Evolutionary conservation across 2,888 invertebrate species (phyloP), one percentile per base, ranked within the genome.

Genomic region (Agrilus biguttatus): DNA sequence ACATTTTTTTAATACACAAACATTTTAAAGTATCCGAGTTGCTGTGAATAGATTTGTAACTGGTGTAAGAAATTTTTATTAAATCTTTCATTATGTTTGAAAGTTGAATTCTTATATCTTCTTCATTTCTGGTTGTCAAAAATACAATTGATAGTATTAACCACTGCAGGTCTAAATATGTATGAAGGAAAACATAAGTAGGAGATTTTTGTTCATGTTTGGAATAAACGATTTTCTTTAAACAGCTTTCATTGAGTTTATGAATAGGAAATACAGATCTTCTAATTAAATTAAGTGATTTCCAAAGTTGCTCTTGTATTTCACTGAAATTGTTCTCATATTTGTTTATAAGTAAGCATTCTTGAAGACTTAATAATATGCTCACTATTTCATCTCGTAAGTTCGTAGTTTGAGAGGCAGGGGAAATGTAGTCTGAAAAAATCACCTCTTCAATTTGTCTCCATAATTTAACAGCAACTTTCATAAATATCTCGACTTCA

Each of bases 1-100:
- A 64, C 23, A 60, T 47, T 8, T 52, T 47, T 45, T 55, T 55
- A 5, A 58, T 39, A 48, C 65, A 65, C 21, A 43, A 37, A 46
- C 64, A 64, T 14, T 49, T 21, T 48, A 57, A 55, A 13, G 52
- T 48, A 28, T 45, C 39, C n/a, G 36, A 40, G 10, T 42, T 23
- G 33, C 40, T 36, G 19, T 46, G 12, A 14, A 45, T 35, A 32
- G 37, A 14, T 10, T 45, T 43, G 21, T 50, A 36, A 42, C 48
- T 50, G n/a, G 47, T 44, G 45, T 49, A 53, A 33, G 53, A 50
- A 36, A 61, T 39, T n/a, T 39, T 39, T 17, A 59, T 45, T 12
- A 62, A 45, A 49, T 60, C 56, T n/a, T 43, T 50, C 35, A 61
- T 51, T 19, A 58, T 35, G 32, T 34, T 43, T 39, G 51, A 40